Conservation (phyloP, 2,797 vertebrate species). For the Perodicticus potto region DNA sequence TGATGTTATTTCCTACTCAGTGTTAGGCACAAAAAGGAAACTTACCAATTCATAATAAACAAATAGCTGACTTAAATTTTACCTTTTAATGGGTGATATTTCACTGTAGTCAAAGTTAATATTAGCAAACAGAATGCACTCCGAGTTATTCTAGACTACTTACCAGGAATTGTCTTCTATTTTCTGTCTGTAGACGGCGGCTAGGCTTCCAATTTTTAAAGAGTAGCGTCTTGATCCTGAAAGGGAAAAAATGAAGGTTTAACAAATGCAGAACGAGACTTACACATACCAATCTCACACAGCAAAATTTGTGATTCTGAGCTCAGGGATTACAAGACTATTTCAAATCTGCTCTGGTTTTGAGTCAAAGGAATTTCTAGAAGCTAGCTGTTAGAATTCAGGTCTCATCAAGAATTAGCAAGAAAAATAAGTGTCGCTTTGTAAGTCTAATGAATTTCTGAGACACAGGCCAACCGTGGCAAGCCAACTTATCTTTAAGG, state of each 20-base stretch:
- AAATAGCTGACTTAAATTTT: constrained; percentile 15
- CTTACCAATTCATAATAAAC: constrained; percentile 4
- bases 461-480: background rate
- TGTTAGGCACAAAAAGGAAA: background rate
- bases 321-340: constrained; percentile 49
- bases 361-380: constrained; percentile 51
- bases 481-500: constrained; percentile 16
- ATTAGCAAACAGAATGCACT: background rate
- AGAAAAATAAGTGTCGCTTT: constrained; percentile 14
- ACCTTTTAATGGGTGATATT: background rate
- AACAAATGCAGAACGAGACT: constrained; percentile 61
- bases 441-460: constrained; percentile 26
- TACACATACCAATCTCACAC: background rate
- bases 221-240: constrained; percentile 89
- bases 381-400: background rate
- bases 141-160: constrained; percentile 79
- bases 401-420: constrained; percentile 21
- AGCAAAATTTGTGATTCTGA: constrained; percentile 25
- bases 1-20: background rate
- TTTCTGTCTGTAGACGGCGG: constrained; percentile 89
- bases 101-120: constrained; percentile 28
- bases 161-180: constrained; percentile 90
- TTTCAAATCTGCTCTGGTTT: constrained; percentile 70
- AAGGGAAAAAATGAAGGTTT: constrained; percentile 82
- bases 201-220: constrained; percentile 88